A percentile compares a stretch with the other conserved stretches of the same genome.
Conservation (phyloP, 64 coral and sea anemone species). For the Hydrozoanthus tunicans region DNA sequence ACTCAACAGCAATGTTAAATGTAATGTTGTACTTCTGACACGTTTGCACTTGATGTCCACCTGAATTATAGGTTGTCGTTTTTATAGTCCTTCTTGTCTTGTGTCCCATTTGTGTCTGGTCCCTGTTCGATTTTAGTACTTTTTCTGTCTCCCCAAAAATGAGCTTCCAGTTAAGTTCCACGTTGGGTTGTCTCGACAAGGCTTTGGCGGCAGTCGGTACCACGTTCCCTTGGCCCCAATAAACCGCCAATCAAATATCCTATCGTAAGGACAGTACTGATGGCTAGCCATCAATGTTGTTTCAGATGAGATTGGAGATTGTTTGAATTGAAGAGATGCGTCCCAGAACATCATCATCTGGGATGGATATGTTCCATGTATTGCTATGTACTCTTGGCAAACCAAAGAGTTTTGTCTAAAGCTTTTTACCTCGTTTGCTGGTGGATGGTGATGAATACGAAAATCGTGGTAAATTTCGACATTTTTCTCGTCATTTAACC, state of each 20-base stretch:
- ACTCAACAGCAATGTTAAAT: too few species aligned
- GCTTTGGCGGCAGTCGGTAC: constrained; percentile 43
- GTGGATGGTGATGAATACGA: constrained; percentile 51
- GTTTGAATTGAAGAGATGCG: not conserved
- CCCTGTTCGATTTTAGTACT: not conserved
- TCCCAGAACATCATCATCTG: constrained; percentile 26
- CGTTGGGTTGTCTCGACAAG: constrained; percentile 35
- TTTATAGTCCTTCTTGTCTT: too few species aligned
- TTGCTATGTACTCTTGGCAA: constrained; percentile 34
- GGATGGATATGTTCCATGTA: constrained; percentile 39
- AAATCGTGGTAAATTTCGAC: constrained; percentile 33
- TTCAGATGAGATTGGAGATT: not conserved
- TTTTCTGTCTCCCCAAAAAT: constrained; percentile 34
- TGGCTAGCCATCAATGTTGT: constrained; percentile 1
- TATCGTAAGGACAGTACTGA: constrained; percentile 21
- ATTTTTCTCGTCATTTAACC: constrained; percentile 46
- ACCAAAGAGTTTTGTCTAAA: constrained; percentile 10
- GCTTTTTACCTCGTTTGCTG: constrained; percentile 6
- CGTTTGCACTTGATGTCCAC: too few species aligned
- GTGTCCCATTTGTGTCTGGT: not conserved
- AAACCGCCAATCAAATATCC: constrained; percentile 43
- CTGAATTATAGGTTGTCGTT: too few species aligned
- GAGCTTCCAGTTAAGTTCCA: constrained; percentile 19
- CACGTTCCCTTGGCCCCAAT: constrained; percentile 18
- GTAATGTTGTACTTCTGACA: too few species aligned